Evolutionary conservation across 2,797 vertebrate species (phyloP).

Genomic region (Sparidentex hasta): DNA sequence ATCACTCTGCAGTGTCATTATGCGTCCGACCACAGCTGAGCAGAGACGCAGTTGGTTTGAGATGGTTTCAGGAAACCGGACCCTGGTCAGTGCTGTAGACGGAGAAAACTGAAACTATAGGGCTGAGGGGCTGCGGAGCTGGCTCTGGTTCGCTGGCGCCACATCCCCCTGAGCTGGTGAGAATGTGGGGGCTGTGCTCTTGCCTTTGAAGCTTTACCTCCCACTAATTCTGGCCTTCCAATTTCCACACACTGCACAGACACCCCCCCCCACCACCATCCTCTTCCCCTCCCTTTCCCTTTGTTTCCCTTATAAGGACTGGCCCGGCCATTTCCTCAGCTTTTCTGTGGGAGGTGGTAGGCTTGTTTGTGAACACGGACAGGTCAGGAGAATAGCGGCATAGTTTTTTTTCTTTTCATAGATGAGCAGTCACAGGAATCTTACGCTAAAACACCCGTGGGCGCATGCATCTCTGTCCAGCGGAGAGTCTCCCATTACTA

Average conservation of each 20-base stretch:
- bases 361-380: conserved; percentile 82
- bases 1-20: conserved; percentile 29
- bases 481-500: conserved; percentile 32
- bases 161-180: conserved; percentile 89
- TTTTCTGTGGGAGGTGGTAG: conserved; percentile 83
- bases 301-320: conserved; percentile 91
- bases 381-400: conserved; percentile 78
- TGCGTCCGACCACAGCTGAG: conserved; percentile 42
- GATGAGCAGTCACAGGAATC: conserved; percentile 70
- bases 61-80: conserved; percentile 77
- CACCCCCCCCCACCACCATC: conserved; percentile 71
- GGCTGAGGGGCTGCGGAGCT: conserved; percentile 80
- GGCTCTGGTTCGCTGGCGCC: conserved; percentile 89
- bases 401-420: conserved; percentile 68
- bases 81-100: conserved; percentile 73
- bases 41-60: conserved; percentile 57
- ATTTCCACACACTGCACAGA: conserved; percentile 89
- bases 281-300: conserved; percentile 84
- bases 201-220: conserved; percentile 92
- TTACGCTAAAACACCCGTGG: conserved; percentile 36
- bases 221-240: conserved; percentile 92
- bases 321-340: conserved; percentile 89
- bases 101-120: conserved; percentile 81
- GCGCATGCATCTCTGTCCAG: conserved; percentile 38
- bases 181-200: conserved; percentile 90